Base-by-base conservation (phyloP, 2,888 invertebrate species). In the Pheosia gnoma region DNA sequence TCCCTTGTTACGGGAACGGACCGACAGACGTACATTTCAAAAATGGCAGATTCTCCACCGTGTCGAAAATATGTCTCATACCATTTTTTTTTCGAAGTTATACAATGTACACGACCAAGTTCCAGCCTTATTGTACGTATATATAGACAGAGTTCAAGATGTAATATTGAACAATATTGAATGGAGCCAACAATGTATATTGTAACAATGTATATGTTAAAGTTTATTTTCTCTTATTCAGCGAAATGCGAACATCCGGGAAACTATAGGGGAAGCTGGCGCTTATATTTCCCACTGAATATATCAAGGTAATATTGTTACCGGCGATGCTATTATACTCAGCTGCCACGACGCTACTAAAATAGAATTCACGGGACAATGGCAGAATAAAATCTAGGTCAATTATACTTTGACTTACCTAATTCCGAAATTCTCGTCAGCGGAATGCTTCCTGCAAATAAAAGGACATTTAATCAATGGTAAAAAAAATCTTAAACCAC, bases 361-460 rank as follows among this genome's bases (percentile, higher is more conserved):
- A 55, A 55, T 55, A 55, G 37, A 55, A 38, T 8, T 39, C 39
- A 39, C 55, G 55, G 11, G 39, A 55, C 55, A 55, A 39, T 36
- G 11, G 36, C 37, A 11, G 9, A 10, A 37, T 6, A 37, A 36
- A 62, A 59, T 52, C 37, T 62, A 57, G 47, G 67, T 13, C n/a
- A 54, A 8, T 38, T 38, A 39, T 8, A 5, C 6, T 10, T 41
- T 38, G 54, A 80, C 87, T 87, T 73, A 94, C 94, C 94, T 89
- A 94, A 91, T 87, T 94, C 94, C 90, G 93, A 94, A 93, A 93
- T 94, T 91, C 94, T 91, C 89, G 94, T 94, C 88, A 94, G 85
- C 62, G 94, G 94, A 87, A 94, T 94, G 88, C 94, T 94, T 89
- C 94, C 94, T 94, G 88, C 59, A 89, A 91, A 72, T 67, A 10